Evolutionary conservation across 2,113 vertebrate genomes (phyloP).

Genomic region (Columba janthina): DNA sequence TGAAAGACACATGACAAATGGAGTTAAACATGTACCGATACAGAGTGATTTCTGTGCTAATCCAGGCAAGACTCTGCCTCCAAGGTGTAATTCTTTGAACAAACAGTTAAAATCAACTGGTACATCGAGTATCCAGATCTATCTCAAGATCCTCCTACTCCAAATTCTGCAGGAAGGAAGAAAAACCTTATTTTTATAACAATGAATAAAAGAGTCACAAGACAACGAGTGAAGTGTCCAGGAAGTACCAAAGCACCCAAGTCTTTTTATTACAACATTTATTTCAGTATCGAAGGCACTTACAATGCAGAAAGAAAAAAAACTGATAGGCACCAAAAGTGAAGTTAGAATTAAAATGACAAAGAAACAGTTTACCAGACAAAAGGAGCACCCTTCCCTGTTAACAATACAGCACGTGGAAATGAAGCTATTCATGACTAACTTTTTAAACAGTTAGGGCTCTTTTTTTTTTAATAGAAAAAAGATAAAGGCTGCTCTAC

Average conservation of each 20-base stretch:
- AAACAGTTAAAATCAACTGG: fast-evolving
- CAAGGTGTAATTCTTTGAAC: not conserved
- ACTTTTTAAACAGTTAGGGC: conserved; percentile 77
- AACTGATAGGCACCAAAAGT: conserved; percentile 53
- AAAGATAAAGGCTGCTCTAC: conserved; percentile 82
- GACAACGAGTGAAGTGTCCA: not conserved
- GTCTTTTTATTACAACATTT: conserved; percentile 82
- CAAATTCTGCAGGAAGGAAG: not conserved
- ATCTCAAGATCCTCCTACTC: not conserved
- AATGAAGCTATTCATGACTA: conserved; percentile 75
- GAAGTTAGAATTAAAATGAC: conserved; percentile 75
- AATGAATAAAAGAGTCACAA: not conserved
- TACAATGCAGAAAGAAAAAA: conserved; percentile 81
- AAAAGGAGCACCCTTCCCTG: conserved; percentile 77
- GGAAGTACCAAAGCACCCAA: not conserved
- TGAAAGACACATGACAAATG: not conserved
- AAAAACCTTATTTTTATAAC: not conserved
- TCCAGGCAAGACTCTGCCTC: not conserved
- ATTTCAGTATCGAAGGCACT: conserved; percentile 95
- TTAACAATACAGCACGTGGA: conserved; percentile 75
- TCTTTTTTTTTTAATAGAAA: conserved; percentile 62
- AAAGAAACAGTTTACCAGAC: conserved; percentile 48
- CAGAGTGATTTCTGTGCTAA: not conserved
- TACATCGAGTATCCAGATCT: not conserved
- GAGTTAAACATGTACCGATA: not conserved